Conservation (phyloP, 2,113 vertebrate species). For the Xenus cinereus region DNA sequence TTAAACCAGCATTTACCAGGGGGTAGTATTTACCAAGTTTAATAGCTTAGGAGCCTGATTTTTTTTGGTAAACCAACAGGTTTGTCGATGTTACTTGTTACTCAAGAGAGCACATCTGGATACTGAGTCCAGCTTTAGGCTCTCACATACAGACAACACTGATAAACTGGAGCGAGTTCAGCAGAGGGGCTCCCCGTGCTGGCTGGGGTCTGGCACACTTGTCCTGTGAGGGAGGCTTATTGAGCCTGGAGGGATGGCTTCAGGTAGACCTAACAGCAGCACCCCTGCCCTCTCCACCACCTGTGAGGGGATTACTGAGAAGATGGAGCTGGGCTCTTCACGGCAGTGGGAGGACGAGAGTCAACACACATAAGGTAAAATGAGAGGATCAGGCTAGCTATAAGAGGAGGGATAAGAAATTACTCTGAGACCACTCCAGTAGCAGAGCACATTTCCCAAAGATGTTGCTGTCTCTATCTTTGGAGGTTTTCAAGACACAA, state of each 20-base stretch:
- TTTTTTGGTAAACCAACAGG: background rate
- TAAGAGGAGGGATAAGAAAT: background rate
- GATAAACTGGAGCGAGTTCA: background rate
- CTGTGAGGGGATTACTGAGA: background rate
- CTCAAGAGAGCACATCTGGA: background rate
- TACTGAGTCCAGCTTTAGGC: background rate
- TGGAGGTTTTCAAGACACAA: background rate
- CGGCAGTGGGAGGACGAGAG: background rate
- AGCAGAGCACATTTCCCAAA: background rate
- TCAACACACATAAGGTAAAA: background rate
- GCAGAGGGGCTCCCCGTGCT: background rate
- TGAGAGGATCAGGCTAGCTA: background rate
- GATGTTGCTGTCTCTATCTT: background rate
- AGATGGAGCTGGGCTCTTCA: background rate
- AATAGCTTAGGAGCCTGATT: background rate
- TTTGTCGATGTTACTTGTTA: background rate
- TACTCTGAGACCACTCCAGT: background rate
- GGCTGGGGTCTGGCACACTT: background rate
- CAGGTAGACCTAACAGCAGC: background rate
- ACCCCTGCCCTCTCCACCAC: rapidly evolving
- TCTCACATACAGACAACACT: background rate
- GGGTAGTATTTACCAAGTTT: background rate
- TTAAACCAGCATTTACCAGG: background rate
- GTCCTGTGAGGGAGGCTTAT: background rate
- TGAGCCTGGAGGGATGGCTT: background rate